Conservation (phyloP, 35 echinoderm and acorn worm species). For the Stichopus chloronotus region DNA sequence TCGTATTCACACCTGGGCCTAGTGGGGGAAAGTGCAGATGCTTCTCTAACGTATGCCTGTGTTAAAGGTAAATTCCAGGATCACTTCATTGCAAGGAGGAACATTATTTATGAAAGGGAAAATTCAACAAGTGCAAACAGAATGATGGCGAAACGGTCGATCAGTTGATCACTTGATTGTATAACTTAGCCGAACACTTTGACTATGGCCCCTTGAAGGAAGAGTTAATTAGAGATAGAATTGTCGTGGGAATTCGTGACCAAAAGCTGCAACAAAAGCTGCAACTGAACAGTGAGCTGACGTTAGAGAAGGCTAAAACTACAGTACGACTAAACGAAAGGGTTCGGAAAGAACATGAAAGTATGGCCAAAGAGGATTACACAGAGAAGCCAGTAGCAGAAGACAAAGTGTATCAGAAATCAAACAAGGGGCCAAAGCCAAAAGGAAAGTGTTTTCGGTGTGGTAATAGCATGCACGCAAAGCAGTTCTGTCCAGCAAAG, state of each 20-base stretch:
- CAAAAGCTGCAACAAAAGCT: conserved; percentile 9
- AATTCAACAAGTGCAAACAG: too few relatives aligned
- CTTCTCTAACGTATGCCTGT: too few relatives aligned
- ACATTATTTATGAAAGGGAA: conserved; percentile 43
- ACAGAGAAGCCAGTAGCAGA: conserved; percentile 1
- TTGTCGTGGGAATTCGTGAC: conserved; percentile 40
- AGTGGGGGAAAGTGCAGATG: not conserved
- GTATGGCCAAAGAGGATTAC: not conserved
- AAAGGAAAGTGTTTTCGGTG: too few relatives aligned
- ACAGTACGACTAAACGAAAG: not conserved
- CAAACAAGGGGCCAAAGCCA: too few relatives aligned
- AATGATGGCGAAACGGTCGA: conserved; percentile 29
- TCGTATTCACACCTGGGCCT: not conserved
- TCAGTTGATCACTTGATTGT: conserved; percentile 38
- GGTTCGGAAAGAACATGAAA: too few relatives aligned
- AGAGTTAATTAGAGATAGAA: conserved; percentile 44
- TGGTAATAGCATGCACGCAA: not conserved
- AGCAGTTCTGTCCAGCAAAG: not conserved
- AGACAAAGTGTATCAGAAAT: conserved; percentile 4
- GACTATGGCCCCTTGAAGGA: too few relatives aligned
- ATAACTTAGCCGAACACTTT: conserved; percentile 43
- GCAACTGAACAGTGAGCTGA: not conserved
- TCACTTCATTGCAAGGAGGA: conserved; percentile 47
- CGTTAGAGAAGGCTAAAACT: not conserved
- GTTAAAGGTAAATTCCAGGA: conserved; percentile 39